These are phyloP conservation scores for Maccullochella peelii DNA, from an alignment of 2,113 vertebrate species.

Conservation along the genomic window DNA sequence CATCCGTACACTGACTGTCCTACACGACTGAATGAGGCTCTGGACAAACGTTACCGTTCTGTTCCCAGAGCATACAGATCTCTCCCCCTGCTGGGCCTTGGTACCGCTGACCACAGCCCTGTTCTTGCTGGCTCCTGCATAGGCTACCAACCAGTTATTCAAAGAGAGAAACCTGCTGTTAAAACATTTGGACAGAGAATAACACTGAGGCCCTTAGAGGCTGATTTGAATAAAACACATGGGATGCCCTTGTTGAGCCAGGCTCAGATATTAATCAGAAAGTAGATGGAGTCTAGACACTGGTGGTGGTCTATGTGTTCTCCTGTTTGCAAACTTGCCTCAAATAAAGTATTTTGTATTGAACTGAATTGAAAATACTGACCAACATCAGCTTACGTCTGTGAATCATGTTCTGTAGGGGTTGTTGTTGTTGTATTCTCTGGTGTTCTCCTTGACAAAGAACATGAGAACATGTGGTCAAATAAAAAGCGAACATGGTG, in stretches of 20 bases:
- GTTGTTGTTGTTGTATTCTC: neutral
- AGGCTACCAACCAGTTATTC: neutral
- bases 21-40: too few relatives aligned
- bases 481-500: neutral
- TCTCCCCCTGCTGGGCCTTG: too few relatives aligned
- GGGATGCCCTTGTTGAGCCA: too few relatives aligned
- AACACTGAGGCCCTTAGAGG: neutral
- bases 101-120: neutral
- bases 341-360: neutral
- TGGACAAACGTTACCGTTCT: neutral
- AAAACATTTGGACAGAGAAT: neutral
- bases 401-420: neutral
- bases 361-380: too few relatives aligned
- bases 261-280: too few relatives aligned
- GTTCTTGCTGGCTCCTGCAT: neutral
- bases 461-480: neutral
- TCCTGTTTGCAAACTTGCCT: neutral
- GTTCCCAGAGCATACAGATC: too few relatives aligned
- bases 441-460: neutral
- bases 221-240: too few relatives aligned
- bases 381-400: too few relatives aligned
- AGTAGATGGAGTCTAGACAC: too few relatives aligned
- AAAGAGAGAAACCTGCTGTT: neutral
- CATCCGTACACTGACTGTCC: too few relatives aligned
- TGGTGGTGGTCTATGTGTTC: too few relatives aligned